Conservation (phyloP, 2,113 vertebrate genomes). For the Mastomys coucha region DNA sequence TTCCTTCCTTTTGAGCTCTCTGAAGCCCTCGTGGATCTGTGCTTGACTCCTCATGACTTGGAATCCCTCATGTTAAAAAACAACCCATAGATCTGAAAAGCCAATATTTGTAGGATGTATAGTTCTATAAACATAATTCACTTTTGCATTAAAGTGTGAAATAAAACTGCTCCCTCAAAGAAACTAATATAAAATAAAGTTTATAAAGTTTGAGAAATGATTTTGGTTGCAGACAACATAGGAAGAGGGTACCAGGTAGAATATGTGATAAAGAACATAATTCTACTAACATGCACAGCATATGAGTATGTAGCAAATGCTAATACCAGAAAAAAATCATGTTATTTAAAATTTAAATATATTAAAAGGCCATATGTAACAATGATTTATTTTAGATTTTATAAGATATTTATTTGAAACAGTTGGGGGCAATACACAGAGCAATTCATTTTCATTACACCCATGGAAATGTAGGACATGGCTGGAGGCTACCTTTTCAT, state of each 20-base stretch:
- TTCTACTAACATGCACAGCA: background rate
- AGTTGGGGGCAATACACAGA: background rate
- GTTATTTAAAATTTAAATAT: constrained; percentile 34
- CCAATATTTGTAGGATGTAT: constrained; percentile 11
- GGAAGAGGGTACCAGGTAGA: background rate
- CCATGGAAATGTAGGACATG: background rate
- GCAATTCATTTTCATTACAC: background rate
- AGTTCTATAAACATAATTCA: constrained; percentile 11
- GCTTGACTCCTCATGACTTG: background rate
- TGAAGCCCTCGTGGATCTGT: background rate
- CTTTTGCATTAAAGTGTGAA: constrained; percentile 39
- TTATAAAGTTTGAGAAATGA: constrained; percentile 18
- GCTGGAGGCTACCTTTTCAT: background rate
- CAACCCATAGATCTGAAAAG: constrained; percentile 26
- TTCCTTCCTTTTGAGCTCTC: background rate
- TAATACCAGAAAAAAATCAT: background rate
- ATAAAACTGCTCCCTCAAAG: constrained; percentile 31
- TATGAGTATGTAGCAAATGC: background rate
- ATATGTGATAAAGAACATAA: background rate
- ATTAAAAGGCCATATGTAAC: constrained; percentile 29
- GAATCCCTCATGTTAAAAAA: background rate
- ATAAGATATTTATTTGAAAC: constrained; percentile 42
- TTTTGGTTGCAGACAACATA: background rate
- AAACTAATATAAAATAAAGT: background rate
- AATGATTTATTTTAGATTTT: constrained; percentile 31